Conservation (phyloP, 2,113 vertebrate species). For the Donacobius atricapilla region DNA sequence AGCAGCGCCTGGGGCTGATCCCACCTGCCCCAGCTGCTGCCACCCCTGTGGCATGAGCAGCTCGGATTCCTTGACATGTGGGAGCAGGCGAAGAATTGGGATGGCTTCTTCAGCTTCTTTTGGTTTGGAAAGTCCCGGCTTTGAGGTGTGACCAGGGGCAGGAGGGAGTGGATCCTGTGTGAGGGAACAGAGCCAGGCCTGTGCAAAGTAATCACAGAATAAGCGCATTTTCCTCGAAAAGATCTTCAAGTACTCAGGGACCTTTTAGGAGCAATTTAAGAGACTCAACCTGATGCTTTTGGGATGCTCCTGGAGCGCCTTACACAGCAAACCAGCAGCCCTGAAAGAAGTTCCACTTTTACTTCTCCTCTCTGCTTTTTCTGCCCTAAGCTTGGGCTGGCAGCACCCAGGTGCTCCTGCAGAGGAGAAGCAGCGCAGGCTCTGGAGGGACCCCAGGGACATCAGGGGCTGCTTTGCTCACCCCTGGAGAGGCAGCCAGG, state of each 20-base stretch:
- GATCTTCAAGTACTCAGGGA: background rate
- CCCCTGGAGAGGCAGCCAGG: background rate
- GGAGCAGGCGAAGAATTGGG: too few species aligned
- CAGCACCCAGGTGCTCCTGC: background rate
- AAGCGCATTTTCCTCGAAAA: background rate
- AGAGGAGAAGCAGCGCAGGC: background rate
- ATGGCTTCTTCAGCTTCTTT: too few species aligned
- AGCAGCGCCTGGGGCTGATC: too few species aligned
- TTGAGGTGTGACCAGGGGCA: background rate
- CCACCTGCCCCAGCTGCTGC: too few species aligned
- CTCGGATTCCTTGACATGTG: too few species aligned
- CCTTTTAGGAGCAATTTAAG: background rate
- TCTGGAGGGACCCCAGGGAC: background rate
- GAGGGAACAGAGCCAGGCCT: background rate
- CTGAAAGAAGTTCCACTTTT: background rate
- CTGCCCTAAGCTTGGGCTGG: background rate
- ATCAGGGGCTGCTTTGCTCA: background rate
- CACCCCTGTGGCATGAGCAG: too few species aligned
- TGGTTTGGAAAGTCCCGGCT: background rate
- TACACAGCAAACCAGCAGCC: background rate
- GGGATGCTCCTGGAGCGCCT: background rate
- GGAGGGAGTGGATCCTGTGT: background rate
- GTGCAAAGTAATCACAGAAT: background rate
- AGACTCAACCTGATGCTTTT: background rate
- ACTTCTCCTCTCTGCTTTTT: background rate